Conservation (phyloP, 2,797 vertebrate species). For the Acanthiza pusilla region DNA sequence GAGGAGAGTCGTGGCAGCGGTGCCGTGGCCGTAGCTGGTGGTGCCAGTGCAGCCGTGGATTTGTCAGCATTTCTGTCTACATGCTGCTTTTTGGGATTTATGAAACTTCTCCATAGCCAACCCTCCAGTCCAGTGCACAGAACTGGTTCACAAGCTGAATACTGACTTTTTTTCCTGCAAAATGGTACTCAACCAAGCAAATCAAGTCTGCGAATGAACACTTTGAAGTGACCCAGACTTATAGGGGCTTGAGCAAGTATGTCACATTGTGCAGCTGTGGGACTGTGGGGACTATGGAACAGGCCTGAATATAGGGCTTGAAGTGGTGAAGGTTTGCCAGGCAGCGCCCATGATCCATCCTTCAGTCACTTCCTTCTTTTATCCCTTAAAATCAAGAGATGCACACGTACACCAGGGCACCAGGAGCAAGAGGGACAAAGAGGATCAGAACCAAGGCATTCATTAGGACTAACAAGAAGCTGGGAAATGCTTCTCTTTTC, state of each 20-base stretch:
- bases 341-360: fast-evolving
- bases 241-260: not conserved
- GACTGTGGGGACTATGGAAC: not conserved
- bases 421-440: not conserved
- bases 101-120: not conserved
- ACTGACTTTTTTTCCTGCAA: not conserved
- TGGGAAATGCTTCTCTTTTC: not conserved
- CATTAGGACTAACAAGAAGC: not conserved
- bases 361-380: not conserved
- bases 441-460: not conserved
- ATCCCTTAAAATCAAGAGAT: not conserved
- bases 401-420: fast-evolving
- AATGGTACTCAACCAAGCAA: not conserved
- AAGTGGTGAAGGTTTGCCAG: not conserved
- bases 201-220: not conserved
- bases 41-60: not conserved
- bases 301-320: not conserved
- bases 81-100: not conserved
- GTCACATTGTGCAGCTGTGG: fast-evolving
- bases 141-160: not conserved
- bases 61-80: not conserved
- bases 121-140: not conserved
- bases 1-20: fast-evolving
- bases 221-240: not conserved
- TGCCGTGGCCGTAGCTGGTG: fast-evolving